Percentiles rank a stretch among this genome's conserved stretches.
phyloP scores from a whole-genome alignment of 1,140 invertebrate genomes.

The Drosophila murphyi region DNA sequence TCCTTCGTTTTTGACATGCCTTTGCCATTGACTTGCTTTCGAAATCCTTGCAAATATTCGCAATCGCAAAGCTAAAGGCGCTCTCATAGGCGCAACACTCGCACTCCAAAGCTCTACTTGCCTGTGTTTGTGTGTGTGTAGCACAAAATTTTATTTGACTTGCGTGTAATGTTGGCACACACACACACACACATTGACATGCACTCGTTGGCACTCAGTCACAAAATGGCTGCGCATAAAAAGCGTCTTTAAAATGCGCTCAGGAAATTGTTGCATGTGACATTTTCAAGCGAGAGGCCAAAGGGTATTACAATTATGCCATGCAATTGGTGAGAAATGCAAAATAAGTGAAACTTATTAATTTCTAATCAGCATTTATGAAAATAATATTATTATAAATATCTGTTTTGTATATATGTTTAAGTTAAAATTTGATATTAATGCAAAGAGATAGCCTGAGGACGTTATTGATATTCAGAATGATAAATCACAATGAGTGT shows the following conservation, averaged over 20 bases:
- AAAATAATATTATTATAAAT: background rate
- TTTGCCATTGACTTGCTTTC: constrained; percentile 41
- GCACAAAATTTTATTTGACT: constrained; percentile 1
- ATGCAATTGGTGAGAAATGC: background rate
- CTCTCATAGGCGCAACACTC: constrained; percentile 47
- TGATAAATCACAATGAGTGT: too few species aligned
- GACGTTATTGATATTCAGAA: too few species aligned
- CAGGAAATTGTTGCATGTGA: constrained; percentile 79
- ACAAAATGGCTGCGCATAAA: constrained; percentile 75
- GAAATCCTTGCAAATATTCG: constrained; percentile 53
- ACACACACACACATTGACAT: constrained; percentile 20
- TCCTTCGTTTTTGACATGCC: background rate
- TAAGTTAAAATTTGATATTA: too few species aligned
- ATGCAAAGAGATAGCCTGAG: too few species aligned
- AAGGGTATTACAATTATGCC: background rate
- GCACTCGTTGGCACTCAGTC: constrained; percentile 55
- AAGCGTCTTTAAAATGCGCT: constrained; percentile 73
- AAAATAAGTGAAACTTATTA: background rate
- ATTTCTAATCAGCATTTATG: background rate
- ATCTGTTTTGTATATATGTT: background rate
- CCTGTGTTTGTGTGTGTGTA: constrained; percentile 22
- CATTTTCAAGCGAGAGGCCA: constrained; percentile 37
- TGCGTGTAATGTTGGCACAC: constrained; percentile 6
- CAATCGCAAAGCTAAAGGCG: constrained; percentile 42
- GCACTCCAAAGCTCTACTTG: constrained; percentile 30